Evolutionary conservation across 2,113 vertebrate genomes (phyloP).

Genomic region (Festucalex cinctus): DNA sequence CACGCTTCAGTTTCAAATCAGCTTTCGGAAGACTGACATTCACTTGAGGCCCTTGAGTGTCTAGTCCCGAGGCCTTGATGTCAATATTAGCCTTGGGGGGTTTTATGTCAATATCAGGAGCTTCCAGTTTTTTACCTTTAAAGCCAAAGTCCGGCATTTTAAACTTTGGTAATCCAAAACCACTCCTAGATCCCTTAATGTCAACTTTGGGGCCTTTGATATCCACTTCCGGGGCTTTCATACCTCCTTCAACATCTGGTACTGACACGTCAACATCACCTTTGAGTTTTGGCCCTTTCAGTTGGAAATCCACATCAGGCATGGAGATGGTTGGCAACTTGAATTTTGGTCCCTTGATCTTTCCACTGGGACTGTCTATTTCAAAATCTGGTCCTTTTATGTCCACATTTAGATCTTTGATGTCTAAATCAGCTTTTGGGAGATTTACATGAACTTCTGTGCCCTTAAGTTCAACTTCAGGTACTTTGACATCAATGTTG

Average conservation of each 20-base stretch:
- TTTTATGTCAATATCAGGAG: not conserved
- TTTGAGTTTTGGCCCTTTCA: slow-evolving; percentile 5
- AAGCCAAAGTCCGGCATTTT: slow-evolving; percentile 37
- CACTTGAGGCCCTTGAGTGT: not conserved
- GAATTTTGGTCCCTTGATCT: slow-evolving; percentile 5
- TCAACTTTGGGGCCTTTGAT: slow-evolving; percentile 31
- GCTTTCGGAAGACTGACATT: not conserved
- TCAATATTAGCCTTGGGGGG: slow-evolving; percentile 9
- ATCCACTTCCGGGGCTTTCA: slow-evolving; percentile 35
- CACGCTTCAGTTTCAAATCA: slow-evolving; percentile 2
- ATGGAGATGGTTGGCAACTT: not conserved
- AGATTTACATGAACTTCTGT: slow-evolving; percentile 45
- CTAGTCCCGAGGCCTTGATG: not conserved
- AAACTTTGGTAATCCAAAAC: slow-evolving; percentile 53
- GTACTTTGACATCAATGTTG: not conserved
- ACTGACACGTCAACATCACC: slow-evolving; percentile 18
- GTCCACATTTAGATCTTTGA: not conserved
- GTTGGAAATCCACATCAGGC: slow-evolving; percentile 38
- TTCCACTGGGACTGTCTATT: not conserved
- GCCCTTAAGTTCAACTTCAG: not conserved
- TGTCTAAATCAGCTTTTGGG: slow-evolving; percentile 1
- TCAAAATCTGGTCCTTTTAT: slow-evolving; percentile 9
- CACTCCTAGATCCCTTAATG: slow-evolving; percentile 20
- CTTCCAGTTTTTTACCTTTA: not conserved
- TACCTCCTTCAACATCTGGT: slow-evolving; percentile 4